A percentile compares a stretch with the other conserved stretches of the same genome.
These are phyloP conservation scores for Cyprinodon variegatus DNA, from an alignment of 2,113 vertebrate species.

Conservation along the genomic window DNA sequence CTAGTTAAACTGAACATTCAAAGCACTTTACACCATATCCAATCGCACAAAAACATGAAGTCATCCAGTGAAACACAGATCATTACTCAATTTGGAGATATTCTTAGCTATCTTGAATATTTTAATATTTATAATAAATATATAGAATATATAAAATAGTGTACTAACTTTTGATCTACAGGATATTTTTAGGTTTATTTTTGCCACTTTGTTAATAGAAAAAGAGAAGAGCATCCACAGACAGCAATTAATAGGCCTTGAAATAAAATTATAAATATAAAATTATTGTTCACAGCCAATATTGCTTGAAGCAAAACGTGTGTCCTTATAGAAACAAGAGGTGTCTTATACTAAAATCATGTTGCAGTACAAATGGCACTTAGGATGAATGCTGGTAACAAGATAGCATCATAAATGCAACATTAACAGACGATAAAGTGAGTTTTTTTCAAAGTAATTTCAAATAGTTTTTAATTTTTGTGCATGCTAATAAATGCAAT, in stretches of 20 bases:
- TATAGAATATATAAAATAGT: background rate
- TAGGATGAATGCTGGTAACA: background rate
- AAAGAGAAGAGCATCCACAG: no score
- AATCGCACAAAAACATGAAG: no score
- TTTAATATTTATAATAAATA: no score
- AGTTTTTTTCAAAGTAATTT: background rate
- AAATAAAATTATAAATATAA: background rate
- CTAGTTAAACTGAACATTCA: no score
- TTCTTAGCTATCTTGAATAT: no score
- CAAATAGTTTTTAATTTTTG: background rate
- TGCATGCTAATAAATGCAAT: background rate
- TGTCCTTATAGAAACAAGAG: background rate
- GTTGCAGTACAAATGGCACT: background rate
- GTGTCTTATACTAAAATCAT: background rate
- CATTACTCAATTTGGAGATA: no score
- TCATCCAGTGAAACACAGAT: no score
- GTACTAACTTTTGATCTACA: background rate
- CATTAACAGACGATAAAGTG: background rate
- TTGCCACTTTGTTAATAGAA: background rate
- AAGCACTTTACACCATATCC: no score
- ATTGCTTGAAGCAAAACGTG: background rate
- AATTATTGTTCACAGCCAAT: background rate
- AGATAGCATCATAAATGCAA: background rate
- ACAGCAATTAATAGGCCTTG: background rate
- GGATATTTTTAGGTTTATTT: background rate